Base-by-base conservation (phyloP, 2,113 vertebrate genomes). In the Glaucomys volans region DNA sequence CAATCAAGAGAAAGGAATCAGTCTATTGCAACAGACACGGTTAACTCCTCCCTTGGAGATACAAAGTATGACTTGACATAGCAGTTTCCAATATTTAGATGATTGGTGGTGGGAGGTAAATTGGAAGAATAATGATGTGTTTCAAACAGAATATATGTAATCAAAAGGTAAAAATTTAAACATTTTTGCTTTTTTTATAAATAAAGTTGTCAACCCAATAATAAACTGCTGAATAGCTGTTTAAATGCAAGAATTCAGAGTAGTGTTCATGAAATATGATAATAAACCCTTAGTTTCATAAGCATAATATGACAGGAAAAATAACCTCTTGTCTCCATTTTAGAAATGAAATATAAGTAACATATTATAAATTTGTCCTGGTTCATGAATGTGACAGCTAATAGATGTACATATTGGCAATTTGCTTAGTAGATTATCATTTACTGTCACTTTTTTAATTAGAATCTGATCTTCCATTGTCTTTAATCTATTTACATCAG, bases 401-500 rank as follows among this genome's bases (percentile, higher is more conserved):
- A 96, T 98, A 97, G 86, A 97, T 97, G 93, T 91, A 96, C 69
- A 62, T 95, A 95, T 95, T 97, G 97, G 97, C 87, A 98, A 93
- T 97, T 98, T 97, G 82, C 94, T 98, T 96, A 97, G 97, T 54
- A 94, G 92, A 98, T 96, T 98, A 97, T 98, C 1, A 96, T 98
- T 98, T 98, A 91, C 95, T 98, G 96, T 95, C 91, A 95, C 42
- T 95, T 98, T 98, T 98, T 95, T 47, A 98, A 98, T 98, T 97
- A 98, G 42, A 97, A 96, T 94, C 80, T 97, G 95, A 87, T 98
- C 90, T 96, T 98, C 95, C 59, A 83, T 97, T 98, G 97, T 98
- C 87, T 98, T 97, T 96, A 97, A 97, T 98, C 95, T 98, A 71
- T 97, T 98, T 98, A 87, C 59, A 97, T 98, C 72, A 95, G 32